Evolutionary conservation across 1,140 invertebrate species (phyloP).

Genomic region (Micrasema longulum): DNA sequence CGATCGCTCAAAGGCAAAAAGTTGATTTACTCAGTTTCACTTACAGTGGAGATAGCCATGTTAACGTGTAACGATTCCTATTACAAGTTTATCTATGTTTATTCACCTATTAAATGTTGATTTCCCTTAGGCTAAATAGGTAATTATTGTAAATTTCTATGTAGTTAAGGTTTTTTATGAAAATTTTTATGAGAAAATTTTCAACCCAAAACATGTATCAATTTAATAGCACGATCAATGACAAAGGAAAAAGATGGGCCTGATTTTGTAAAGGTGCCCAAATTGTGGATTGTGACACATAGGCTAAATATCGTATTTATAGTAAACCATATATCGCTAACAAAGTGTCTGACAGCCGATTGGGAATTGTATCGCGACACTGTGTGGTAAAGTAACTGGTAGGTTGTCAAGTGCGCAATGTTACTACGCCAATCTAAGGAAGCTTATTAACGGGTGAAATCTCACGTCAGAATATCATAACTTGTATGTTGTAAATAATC

Average conservation of each 20-base stretch:
- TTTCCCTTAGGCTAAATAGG: conserved; percentile 23
- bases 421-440: too few species aligned
- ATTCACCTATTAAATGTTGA: conserved; percentile 26
- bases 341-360: conserved; percentile 8
- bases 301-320: conserved; percentile 11
- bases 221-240: conserved; percentile 2
- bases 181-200: conserved; percentile 22
- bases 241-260: conserved; percentile 2
- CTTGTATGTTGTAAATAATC: background rate
- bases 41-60: too few species aligned
- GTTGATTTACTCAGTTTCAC: too few species aligned
- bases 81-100: conserved; percentile 25
- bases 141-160: conserved; percentile 33
- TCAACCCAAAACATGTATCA: conserved; percentile 5
- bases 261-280: background rate
- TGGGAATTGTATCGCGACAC: too few species aligned
- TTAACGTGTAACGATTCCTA: conserved; percentile 23
- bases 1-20: too few species aligned
- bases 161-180: conserved; percentile 23
- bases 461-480: background rate
- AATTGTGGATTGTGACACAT: background rate
- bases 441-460: conserved; percentile 4
- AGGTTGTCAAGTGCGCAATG: conserved; percentile 12
- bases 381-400: conserved; percentile 22
- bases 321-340: conserved; percentile 23